Evolutionary conservation across 2,113 vertebrate species (phyloP), one percentile per base, ranked within the genome.

Genomic region (Pituophis catenifer): DNA sequence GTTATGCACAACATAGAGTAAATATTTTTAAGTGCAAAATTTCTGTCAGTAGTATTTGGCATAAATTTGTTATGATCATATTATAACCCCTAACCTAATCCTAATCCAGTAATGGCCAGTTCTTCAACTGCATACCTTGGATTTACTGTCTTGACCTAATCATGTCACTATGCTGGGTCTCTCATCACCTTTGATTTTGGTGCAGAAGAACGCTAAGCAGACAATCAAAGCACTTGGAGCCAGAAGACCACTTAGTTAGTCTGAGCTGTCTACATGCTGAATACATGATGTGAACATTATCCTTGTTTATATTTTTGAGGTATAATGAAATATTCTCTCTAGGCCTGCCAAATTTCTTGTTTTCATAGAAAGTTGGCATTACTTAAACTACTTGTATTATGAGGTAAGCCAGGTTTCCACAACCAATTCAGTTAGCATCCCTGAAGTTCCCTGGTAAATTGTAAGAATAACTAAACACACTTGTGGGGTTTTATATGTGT

Each of bases 341-440:
- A 94, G 95, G 96, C 94, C 97, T 97, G 97, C 96, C 96, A 97
- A 97, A 96, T 95, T 97, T 81, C 94, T 48, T 96, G 96, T 97
- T 96, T 97, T 97, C 97, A 97, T 97, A 97, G 97, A 97, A 97
- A 97, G 96, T 95, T 97, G 97, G 96, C 97, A 97, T 97, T 97
- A 96, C 95, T 96, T 94, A 97, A 97, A 97, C 97, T 96, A 62
- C 3, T 62, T 62, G 94, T 96, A 94, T 95, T 97, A 94, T 90
- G 93, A 96, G 95, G 95, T 95, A 94, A 97, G 96, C 94, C 97
- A 97, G 95, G 94, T 95, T 97, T 96, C 89, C 95, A 96, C 93
- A 97, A 81, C 33, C 8, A 96, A 96, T 95, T 95, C 95, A 91
- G 94, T 96, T 97, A 96, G 96, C 94, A 90, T 96, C 93, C 94